phyloP scores from a whole-genome alignment of 1,140 invertebrate species.

The Daktulosphaira vitifoliae region DNA sequence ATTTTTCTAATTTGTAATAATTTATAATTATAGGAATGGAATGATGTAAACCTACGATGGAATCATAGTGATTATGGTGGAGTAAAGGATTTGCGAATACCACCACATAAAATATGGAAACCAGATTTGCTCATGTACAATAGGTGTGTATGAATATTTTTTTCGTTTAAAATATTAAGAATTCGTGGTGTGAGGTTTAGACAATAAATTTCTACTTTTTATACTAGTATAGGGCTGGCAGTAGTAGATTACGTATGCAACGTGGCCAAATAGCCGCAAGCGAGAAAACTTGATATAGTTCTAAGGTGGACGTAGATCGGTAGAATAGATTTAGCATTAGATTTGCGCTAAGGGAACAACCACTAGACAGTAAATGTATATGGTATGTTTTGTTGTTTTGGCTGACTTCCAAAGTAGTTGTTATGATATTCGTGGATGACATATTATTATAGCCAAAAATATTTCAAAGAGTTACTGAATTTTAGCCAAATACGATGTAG shows the following conservation, averaged over 20 bases:
- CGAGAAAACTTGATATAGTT: slow-evolving; percentile 16
- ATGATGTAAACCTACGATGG: slow-evolving; percentile 96
- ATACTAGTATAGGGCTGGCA: background rate
- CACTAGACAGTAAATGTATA: too few species aligned
- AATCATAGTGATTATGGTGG: slow-evolving; percentile 92
- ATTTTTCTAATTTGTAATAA: too few species aligned
- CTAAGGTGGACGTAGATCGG: background rate
- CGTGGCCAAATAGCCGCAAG: background rate
- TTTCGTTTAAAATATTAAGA: too few species aligned
- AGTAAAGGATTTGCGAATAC: slow-evolving; percentile 91
- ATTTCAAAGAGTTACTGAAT: too few species aligned
- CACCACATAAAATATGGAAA: slow-evolving; percentile 94
- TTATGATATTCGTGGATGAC: background rate
- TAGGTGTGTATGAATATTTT: slow-evolving; percentile 55
- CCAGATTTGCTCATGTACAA: slow-evolving; percentile 99
- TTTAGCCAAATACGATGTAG: too few species aligned
- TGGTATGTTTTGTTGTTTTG: background rate
- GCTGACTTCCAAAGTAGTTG: background rate
- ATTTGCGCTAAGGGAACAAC: too few species aligned
- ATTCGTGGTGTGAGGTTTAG: background rate
- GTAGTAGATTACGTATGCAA: background rate
- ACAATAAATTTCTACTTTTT: background rate
- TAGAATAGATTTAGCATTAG: too few species aligned
- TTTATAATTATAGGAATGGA: slow-evolving; percentile 74
- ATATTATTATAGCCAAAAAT: too few species aligned